Conservation (phyloP, 2,888 invertebrate species). For the Ommatoiulus sabulosus region DNA sequence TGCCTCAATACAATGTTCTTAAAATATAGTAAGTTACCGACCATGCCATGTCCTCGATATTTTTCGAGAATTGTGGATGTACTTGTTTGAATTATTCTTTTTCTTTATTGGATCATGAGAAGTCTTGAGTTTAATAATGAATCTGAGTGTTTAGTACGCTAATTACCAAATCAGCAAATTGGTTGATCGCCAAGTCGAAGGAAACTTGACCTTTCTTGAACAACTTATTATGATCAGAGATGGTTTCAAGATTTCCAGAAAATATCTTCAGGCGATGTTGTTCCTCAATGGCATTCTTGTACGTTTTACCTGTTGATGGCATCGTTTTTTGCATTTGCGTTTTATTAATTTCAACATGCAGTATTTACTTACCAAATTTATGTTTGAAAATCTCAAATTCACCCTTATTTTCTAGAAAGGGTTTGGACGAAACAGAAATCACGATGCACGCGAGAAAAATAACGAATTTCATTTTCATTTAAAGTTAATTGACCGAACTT, state of each 20-base stretch:
- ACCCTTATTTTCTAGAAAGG: neutral
- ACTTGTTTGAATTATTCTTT: too few relatives aligned
- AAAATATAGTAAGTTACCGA: too few relatives aligned
- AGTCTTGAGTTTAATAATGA: too few relatives aligned
- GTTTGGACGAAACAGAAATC: neutral
- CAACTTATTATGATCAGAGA: constrained; percentile 85
- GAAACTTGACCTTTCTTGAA: constrained; percentile 76
- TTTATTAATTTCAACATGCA: too few relatives aligned
- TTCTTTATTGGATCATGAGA: too few relatives aligned
- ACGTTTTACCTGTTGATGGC: constrained; percentile 71
- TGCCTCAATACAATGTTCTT: too few relatives aligned
- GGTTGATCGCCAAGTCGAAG: constrained; percentile 80
- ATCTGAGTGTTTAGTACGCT: neutral
- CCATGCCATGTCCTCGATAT: too few relatives aligned
- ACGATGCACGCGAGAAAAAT: neutral
- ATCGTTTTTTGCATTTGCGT: neutral
- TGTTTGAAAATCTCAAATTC: neutral
- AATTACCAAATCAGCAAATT: constrained; percentile 83
- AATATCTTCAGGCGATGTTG: constrained; percentile 88
- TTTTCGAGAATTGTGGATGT: too few relatives aligned
- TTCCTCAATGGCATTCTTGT: constrained; percentile 81
- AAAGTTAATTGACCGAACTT: neutral
- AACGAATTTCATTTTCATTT: neutral
- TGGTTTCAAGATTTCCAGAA: constrained; percentile 85
- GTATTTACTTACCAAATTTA: neutral